Evolutionary conservation across 2,797 vertebrate genomes (phyloP).

Genomic region (Gorsachius magnificus): DNA sequence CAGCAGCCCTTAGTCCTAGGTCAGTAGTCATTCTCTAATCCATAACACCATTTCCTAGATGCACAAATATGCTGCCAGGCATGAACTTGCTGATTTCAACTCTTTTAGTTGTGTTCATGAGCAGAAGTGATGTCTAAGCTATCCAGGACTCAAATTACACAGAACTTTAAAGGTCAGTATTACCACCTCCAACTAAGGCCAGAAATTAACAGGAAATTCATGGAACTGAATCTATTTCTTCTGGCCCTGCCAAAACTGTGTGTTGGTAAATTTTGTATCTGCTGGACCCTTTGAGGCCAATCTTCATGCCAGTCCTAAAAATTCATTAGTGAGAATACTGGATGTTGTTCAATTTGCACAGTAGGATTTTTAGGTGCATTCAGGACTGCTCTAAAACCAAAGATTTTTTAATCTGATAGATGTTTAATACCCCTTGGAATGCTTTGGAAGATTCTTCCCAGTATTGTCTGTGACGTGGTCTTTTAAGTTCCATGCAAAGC

Average conservation of each 20-base stretch:
- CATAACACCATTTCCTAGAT: neutral
- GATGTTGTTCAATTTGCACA: neutral
- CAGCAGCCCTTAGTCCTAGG: neutral
- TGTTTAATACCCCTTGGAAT: neutral
- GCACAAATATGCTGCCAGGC: neutral
- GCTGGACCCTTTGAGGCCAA: neutral
- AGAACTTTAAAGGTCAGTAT: neutral
- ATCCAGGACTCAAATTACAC: neutral
- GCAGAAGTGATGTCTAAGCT: neutral
- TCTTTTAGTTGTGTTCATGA: neutral
- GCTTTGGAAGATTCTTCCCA: neutral
- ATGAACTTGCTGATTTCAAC: neutral
- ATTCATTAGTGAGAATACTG: neutral
- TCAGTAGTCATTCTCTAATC: neutral
- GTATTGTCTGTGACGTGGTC: neutral
- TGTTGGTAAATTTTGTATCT: neutral
- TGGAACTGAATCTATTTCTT: neutral
- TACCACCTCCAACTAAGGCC: neutral
- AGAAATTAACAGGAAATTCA: neutral
- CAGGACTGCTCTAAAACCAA: neutral
- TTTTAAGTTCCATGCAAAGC: neutral
- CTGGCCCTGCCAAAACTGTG: neutral
- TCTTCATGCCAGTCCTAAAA: neutral
- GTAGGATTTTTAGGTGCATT: neutral
- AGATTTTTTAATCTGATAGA: neutral